These are phyloP conservation scores for Cheilosia vulpina DNA, from an alignment of 2,888 invertebrate genomes.

Conservation along the genomic window DNA sequence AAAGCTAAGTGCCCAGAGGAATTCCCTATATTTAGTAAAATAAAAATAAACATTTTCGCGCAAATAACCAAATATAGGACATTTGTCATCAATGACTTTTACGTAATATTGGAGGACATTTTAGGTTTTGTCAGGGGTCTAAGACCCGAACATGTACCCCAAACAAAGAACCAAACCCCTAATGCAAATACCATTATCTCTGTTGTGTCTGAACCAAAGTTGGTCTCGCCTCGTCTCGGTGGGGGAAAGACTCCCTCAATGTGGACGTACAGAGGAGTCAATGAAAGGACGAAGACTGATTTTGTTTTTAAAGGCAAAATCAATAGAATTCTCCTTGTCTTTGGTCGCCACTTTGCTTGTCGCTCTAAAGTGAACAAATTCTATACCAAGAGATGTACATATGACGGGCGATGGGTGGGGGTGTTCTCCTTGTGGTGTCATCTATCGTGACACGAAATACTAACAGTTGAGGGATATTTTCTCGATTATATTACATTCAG, in stretches of 20 bases:
- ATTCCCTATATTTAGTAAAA: no score
- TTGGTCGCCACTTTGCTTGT: conserved; percentile 38
- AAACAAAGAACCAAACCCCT: conserved; percentile 27
- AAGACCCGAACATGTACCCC: conserved; percentile 40
- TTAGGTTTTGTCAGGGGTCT: conserved; percentile 20
- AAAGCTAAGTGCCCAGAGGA: no score
- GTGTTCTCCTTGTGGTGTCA: not conserved
- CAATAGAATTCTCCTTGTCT: conserved; percentile 49
- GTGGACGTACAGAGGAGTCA: conserved; percentile 31
- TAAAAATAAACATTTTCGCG: no score
- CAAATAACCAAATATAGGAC: no score
- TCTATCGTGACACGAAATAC: conserved; percentile 34
- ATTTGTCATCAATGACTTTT: no score
- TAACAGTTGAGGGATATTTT: conserved; percentile 15
- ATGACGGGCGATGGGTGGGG: not conserved
- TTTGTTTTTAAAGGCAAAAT: conserved; percentile 64
- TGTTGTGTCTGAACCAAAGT: conserved; percentile 61
- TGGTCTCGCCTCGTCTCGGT: conserved; percentile 46
- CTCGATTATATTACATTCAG: conserved; percentile 67
- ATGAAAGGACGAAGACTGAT: conserved; percentile 57
- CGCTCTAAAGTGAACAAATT: conserved; percentile 26
- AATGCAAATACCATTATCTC: conserved; percentile 68
- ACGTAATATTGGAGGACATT: not conserved
- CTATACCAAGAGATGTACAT: not conserved
- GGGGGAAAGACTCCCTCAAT: conserved; percentile 25